These are phyloP conservation scores for Poecilia wingei DNA, from an alignment of 2,797 vertebrate genomes.

Conservation along the genomic window DNA sequence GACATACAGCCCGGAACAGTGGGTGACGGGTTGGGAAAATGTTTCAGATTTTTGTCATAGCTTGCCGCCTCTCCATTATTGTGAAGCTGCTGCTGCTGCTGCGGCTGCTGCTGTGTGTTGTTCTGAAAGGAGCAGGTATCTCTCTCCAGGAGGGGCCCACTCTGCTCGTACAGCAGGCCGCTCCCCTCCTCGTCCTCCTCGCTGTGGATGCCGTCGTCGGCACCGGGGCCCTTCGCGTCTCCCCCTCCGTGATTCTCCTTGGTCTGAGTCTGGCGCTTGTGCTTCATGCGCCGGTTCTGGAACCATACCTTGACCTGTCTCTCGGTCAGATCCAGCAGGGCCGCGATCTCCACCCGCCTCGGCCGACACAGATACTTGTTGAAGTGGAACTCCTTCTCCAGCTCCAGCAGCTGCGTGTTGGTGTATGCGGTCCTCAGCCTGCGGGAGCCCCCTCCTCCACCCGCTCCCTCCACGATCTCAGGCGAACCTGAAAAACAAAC, in stretches of 20 bases:
- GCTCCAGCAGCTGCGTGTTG: constrained; percentile 98
- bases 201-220: constrained; percentile 88
- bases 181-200: constrained; percentile 91
- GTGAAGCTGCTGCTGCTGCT: constrained; percentile 83
- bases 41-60: constrained; percentile 99
- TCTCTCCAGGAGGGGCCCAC: constrained; percentile 93
- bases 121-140: constrained; percentile 95
- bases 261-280: constrained; percentile 97
- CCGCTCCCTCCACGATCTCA: constrained; percentile 88
- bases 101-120: constrained; percentile 91
- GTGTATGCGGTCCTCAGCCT: constrained; percentile 98
- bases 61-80: constrained; percentile 64
- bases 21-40: constrained; percentile 98
- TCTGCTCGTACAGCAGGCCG: constrained; percentile 86
- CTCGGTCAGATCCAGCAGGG: constrained; percentile 96
- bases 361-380: constrained; percentile 99
- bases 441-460: constrained; percentile 87
- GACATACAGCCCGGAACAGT: constrained; percentile 96
- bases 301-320: constrained; percentile 99
- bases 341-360: constrained; percentile 95
- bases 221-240: constrained; percentile 86
- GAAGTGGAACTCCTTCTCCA: constrained; percentile 99
- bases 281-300: constrained; percentile 99
- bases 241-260: constrained; percentile 95
- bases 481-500: constrained; percentile 85